These are phyloP conservation scores for Polyergus mexicanus DNA, from an alignment of 1,140 invertebrate genomes.

Conservation along the genomic window DNA sequence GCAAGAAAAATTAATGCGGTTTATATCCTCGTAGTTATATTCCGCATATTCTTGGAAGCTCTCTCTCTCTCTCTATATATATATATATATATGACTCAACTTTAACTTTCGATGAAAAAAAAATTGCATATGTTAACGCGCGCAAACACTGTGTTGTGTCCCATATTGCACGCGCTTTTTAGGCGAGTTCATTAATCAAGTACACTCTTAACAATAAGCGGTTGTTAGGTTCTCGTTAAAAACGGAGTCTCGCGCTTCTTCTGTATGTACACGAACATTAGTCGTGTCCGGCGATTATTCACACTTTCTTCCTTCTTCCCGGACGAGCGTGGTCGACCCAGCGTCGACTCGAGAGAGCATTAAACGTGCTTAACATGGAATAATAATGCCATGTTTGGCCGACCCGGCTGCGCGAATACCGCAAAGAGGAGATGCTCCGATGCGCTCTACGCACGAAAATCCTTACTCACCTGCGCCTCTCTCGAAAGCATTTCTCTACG, in stretches of 20 bases:
- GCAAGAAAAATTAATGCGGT: slow-evolving; percentile 22
- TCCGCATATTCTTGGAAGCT: background rate
- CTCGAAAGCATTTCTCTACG: slow-evolving; percentile 66
- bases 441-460: slow-evolving; percentile 52
- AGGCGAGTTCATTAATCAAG: slow-evolving; percentile 20
- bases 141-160: background rate
- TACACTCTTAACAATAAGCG: slow-evolving; percentile 20
- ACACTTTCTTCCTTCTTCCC: slow-evolving; percentile 45
- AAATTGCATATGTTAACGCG: background rate
- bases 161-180: background rate
- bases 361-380: slow-evolving; percentile 59
- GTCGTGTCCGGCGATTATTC: slow-evolving; percentile 42
- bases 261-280: slow-evolving; percentile 18
- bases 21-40: background rate
- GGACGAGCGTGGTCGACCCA: background rate
- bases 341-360: slow-evolving; percentile 37
- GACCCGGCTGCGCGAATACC: slow-evolving; percentile 6
- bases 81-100: background rate
- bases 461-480: slow-evolving; percentile 50
- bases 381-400: slow-evolving; percentile 60
- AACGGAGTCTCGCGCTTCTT: slow-evolving; percentile 1
- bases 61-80: too few species aligned
- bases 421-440: slow-evolving; percentile 53
- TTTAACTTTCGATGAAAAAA: background rate
- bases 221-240: slow-evolving; percentile 42